Evolutionary conservation across 2,797 vertebrate species (phyloP), one percentile per base, ranked within the genome.

Genomic region (Pangasius krempfi): DNA sequence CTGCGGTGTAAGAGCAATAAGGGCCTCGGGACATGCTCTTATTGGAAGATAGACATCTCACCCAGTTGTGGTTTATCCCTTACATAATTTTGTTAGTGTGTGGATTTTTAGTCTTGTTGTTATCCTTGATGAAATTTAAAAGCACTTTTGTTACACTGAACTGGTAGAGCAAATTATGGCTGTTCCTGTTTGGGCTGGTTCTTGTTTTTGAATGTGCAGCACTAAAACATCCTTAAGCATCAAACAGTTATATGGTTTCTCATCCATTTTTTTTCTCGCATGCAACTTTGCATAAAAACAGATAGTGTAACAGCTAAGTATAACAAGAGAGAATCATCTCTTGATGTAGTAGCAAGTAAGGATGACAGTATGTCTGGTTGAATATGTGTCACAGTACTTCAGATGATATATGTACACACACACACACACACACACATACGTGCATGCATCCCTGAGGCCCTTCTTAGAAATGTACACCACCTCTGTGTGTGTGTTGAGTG

Each of bases 401-500:
- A 62, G 12, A 82, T 27, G 52, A 33, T 64, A 44, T 12, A 30
- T 4, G 27, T 4, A 60, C 22, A 82, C 22, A 82, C 33, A 40
- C n/a, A 52, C 16, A 30, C 79, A 81, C 30, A 81, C 54, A 13
- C 50, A 20, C 3, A 56, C 20, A 22, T 37, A 2, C 9, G 58
- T 9, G 5, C 47, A 56, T 58, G 9, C 22, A 27, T 62, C 80
- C 80, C 56, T 25, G 80, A 82, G 56, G 80, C 80, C 58, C 22
- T 62, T 27, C 56, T 62, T 9, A 62, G 80, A 82, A 58, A 60
- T 60, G 37, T 60, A 60, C 54, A 82, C 56, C 80, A 37, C 68
- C 66, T 75, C 68, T 22, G 30, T 62, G 40, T 84, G 52, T 40
- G 70, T 85, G 91, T 90, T 86, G 91, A 92, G 91, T 91, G 92